phyloP scores from a whole-genome alignment of 2,797 vertebrate species.

The Cirrhinus molitorella region DNA sequence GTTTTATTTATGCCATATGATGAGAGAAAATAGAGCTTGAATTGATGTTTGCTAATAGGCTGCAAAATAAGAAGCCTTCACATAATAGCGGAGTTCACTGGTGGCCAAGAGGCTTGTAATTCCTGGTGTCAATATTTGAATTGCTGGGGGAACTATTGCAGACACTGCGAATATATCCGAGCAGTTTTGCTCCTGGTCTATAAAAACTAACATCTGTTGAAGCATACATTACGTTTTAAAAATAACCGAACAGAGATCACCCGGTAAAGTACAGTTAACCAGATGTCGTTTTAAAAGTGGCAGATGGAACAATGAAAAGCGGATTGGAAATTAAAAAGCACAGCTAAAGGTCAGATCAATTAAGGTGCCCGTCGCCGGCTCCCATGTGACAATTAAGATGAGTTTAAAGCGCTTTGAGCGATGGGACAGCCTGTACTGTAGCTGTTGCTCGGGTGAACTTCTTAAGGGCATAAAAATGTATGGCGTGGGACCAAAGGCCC shows the following conservation, averaged over 20 bases:
- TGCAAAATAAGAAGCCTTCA: conserved; percentile 82
- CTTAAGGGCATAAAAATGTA: conserved; percentile 75
- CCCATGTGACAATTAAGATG: conserved; percentile 97
- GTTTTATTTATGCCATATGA: conserved; percentile 90
- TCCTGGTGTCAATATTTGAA: conserved; percentile 91
- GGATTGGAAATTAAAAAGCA: conserved; percentile 99
- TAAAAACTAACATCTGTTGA: conserved; percentile 99
- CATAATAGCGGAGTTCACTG: conserved; percentile 83
- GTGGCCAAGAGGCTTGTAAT: conserved; percentile 83
- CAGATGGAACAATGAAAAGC: conserved; percentile 99
- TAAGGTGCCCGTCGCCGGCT: conserved; percentile 95
- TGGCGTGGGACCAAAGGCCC: conserved; percentile 64
- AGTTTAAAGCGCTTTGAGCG: conserved; percentile 89
- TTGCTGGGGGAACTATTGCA: conserved; percentile 88
- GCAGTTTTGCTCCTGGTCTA: conserved; percentile 83
- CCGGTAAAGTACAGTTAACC: conserved; percentile 99
- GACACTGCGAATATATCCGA: conserved; percentile 73
- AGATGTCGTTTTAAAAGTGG: conserved; percentile 99
- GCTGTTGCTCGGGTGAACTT: conserved; percentile 73
- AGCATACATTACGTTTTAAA: conserved; percentile 99
- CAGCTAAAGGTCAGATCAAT: conserved; percentile 99
- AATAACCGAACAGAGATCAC: conserved; percentile 99
- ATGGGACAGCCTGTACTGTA: conserved; percentile 71
- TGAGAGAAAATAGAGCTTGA: conserved; percentile 83
- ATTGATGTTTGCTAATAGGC: conserved; percentile 89